Base-by-base conservation (phyloP, 2,113 vertebrate genomes). In the Charadrius vociferus region DNA sequence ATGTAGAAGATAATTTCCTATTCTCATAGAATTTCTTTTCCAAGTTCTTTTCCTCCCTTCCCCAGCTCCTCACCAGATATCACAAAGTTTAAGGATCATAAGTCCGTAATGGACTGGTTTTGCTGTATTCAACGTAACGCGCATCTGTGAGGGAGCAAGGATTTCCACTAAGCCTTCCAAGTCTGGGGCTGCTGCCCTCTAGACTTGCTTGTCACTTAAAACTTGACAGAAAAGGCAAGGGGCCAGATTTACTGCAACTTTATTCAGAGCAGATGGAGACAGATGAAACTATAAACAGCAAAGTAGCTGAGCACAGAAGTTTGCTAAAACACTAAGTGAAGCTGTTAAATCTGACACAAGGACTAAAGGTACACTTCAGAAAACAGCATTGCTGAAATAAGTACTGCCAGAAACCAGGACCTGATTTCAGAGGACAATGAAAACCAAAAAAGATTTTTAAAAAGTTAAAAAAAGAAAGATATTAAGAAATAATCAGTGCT, bases 261-360 rank as follows among this genome's bases (percentile, higher is more conserved):
- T 74, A 68, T 67, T 84, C 67, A 39, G 73, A 93, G 65, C 88
- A 95, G 92, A 95, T 92, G 92, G 88, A 95, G 68, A 83, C 67
- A 94, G 83, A 96, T 92, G 88, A 93, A 97, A 93, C 92, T 71
- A 91, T 95, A 95, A 96, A 93, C 68, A 81, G 37, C n/a, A 74
- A 95, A 95, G 80, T 52, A 87, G 82, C 65, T 95, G 82, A 92
- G 63, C 49, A 26, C 29, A 70, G 80, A 94, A 92, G 82, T 75
- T 93, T 96, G 88, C 68, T 84, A 88, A 92, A 93, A 92, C 68
- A 91, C 56, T 95, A 93, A 92, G 80, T 79, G 88, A 91, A 95
- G 90, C 72, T 95, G 82, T 95, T 95, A 95, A 91, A 91, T 86
- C 52, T 94, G 83, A 92, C 86, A 95, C 47, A 23, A 41, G 82